Base-by-base conservation (phyloP, 2,113 vertebrate species). In the Myotis lucifugus region DNA sequence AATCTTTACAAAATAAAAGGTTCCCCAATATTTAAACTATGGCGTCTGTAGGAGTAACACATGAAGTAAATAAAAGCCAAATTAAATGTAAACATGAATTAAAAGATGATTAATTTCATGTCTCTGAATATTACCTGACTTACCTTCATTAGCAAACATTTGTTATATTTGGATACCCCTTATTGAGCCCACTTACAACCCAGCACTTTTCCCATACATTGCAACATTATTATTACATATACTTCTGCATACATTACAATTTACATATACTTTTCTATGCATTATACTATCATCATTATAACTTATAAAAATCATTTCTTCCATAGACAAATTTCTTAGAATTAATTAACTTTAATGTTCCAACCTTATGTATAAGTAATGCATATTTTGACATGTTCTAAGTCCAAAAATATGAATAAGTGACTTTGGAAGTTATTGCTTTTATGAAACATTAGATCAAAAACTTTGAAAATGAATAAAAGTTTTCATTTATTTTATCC, bases 401-500 rank as follows among this genome's bases (percentile, higher is more conserved):
- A 81, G 34, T 70, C 84, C 1, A 82, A 93, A 91, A 91, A 77
- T 17, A 76, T 40, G 25, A 90, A 29, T 11, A 91, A 27, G 32
- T 82, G 15, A 69, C 50, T 85, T 59, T 29, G 18, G 17, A 37
- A 85, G 32, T 79, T 83, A 56, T 0, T 70, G 37, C 50, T 92
- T 90, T 66, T 88, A 54, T 37, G 87, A 96, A 94, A 95, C 61
- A 91, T 0, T 82, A 6, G 6, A 88, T 52, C 8, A 88, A 96
- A 64, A 87, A 13, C 9, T 76, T 72, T 88, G 8, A 61, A 95
- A 90, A 74, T 37, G 2, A 93, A 82, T 21, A 37, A 1, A 90
- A 93, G 6, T 77, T 93, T 94, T 86, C 76, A 59, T 8, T 77
- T 69, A 89, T 77, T 95, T 81, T 81, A 72, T 6, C 40, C 40